A percentile compares a stretch with the other conserved stretches of the same genome.
These are phyloP conservation scores for Hirundichthys speculiger DNA, from an alignment of 2,113 vertebrate species.

Conservation along the genomic window DNA sequence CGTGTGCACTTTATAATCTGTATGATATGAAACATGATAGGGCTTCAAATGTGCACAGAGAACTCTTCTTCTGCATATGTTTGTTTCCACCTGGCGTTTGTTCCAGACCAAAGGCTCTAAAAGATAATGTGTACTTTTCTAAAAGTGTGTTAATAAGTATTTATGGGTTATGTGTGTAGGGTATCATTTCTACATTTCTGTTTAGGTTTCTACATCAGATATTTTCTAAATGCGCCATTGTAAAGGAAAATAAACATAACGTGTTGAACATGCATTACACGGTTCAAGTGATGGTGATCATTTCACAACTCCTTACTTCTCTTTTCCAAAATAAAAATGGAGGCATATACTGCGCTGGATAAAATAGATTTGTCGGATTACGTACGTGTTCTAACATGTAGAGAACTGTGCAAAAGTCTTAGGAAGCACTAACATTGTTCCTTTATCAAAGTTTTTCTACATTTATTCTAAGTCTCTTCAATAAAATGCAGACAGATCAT, in stretches of 20 bases:
- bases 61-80: slow-evolving; percentile 48
- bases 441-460: too few relatives aligned
- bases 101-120: slow-evolving; percentile 72
- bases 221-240: slow-evolving; percentile 78
- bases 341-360: background rate
- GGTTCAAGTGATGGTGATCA: background rate
- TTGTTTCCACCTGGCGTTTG: slow-evolving; percentile 49
- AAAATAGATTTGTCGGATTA: too few relatives aligned
- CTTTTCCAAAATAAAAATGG: background rate
- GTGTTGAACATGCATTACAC: slow-evolving; percentile 28
- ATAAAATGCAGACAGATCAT: too few relatives aligned
- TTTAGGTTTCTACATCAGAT: slow-evolving; percentile 72
- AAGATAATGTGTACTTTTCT: slow-evolving; percentile 58
- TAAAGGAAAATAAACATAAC: slow-evolving; percentile 68
- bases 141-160: slow-evolving; percentile 72
- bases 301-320: background rate
- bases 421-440: too few relatives aligned
- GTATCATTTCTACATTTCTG: slow-evolving; percentile 70
- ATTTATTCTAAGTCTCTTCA: too few relatives aligned
- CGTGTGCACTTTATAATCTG: slow-evolving; percentile 50
- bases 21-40: slow-evolving; percentile 38
- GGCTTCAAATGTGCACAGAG: slow-evolving; percentile 62
- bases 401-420: too few relatives aligned
- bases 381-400: too few relatives aligned
- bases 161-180: slow-evolving; percentile 59